Evolutionary conservation across 1,140 invertebrate species (phyloP), one percentile per base, ranked within the genome.

Genomic region (Lordiphosa stackelbergi): DNA sequence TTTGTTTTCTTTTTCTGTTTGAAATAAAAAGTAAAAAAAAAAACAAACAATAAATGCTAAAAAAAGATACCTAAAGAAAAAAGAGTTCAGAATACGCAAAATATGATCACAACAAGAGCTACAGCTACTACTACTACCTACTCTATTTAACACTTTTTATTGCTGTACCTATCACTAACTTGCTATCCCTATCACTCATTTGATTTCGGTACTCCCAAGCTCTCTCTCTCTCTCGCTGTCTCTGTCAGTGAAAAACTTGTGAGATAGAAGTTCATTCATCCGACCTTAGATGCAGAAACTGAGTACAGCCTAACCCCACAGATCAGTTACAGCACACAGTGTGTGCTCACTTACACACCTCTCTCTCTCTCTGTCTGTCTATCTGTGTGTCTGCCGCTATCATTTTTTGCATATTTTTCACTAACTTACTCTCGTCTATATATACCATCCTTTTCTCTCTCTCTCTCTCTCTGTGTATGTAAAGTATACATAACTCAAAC

Each of bases 1-100:
- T 86, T 81, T 86, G 78, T 75, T 78, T 75, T 65, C n/a, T 69
- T 75, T 73, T 85, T 74, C 66, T 73, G 45, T 58, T 74, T 77
- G 48, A 71, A 69, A 62, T 56, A 49, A 63, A 55, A 56, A 64
- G 51, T 65, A 57, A 24, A 42, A 46, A 55, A 56, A 55, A 56
- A 55, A 56, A 41, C 58, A 53, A 47, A 34, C 41, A 42, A 28
- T 11, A 63, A 68, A 57, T 78, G 57, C 65, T 69, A 60, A 65
- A 73, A 57, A 65, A 54, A 42, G 45, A 52, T 31, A 31, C 28
- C 28, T 31, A 38, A 51, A 57, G 54, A 75, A 45, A 77, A 66
- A 78, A 72, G 62, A 79, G 54, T 81, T 70, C 62, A 64, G 66
- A 77, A 69, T 75, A 58, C 72, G 69, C 59, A 53, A 68, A 77